phyloP scores from a whole-genome alignment of 2,888 invertebrate species.

The Synanthedon tipuliformis region DNA sequence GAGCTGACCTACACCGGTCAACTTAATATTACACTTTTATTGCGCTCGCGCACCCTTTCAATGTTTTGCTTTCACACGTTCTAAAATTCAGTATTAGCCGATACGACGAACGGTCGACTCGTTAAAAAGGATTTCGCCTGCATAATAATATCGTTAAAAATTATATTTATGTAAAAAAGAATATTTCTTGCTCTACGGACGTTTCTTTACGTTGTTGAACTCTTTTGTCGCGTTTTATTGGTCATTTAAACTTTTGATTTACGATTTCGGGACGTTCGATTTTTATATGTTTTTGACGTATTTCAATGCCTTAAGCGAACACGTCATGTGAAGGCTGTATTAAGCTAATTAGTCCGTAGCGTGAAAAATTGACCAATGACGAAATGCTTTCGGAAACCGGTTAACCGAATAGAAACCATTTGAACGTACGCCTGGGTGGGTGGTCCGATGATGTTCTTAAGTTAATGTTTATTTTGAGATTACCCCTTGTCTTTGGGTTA shows the following conservation, averaged over 20 bases:
- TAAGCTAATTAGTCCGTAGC: conserved; percentile 5
- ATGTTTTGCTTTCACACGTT: conserved; percentile 64
- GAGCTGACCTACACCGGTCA: conserved; percentile 41
- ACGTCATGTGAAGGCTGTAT: conserved; percentile 1
- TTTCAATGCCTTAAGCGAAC: background rate
- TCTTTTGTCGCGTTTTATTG: conserved; percentile 17
- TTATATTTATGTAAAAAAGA: conserved; percentile 30
- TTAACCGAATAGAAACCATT: conserved; percentile 26
- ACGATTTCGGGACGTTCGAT: conserved; percentile 3
- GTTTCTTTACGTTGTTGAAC: conserved; percentile 4
- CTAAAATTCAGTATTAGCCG: conserved; percentile 51
- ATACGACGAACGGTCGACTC: conserved; percentile 47
- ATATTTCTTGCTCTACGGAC: background rate
- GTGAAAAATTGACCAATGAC: conserved; percentile 4
- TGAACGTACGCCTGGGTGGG: conserved; percentile 36
- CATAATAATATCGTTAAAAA: conserved; percentile 62
- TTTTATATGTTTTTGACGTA: conserved; percentile 1
- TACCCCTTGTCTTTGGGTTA: conserved; percentile 28
- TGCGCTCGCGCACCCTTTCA: conserved; percentile 39
- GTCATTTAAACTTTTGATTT: conserved; percentile 17
- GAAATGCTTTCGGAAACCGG: conserved; percentile 14
- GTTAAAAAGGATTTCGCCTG: conserved; percentile 36
- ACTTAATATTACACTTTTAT: conserved; percentile 37
- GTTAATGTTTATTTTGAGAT: conserved; percentile 6
- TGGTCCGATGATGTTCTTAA: conserved; percentile 29